A percentile compares a stretch with the other conserved stretches of the same genome.
Conservation (phyloP, 2,797 vertebrate species). For the Manis javanica region DNA sequence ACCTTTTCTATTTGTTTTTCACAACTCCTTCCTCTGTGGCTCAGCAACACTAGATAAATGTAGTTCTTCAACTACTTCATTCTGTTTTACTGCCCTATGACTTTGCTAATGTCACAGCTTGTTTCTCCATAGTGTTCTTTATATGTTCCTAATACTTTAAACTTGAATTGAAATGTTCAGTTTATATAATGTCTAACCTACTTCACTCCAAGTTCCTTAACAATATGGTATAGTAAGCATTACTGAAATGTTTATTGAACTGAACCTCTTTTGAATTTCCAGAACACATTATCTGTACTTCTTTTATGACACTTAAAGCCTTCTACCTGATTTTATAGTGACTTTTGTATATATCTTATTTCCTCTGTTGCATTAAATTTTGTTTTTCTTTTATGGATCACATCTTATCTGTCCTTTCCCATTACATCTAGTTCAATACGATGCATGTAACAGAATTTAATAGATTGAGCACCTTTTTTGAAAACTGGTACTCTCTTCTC, state of each 20-base stretch:
- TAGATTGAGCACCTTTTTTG: not conserved
- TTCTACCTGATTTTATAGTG: slow-evolving; percentile 5
- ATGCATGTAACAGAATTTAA: not conserved
- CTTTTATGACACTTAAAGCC: not conserved
- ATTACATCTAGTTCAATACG: not conserved
- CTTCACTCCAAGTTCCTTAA: not conserved
- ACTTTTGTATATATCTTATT: not conserved
- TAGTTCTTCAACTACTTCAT: not conserved
- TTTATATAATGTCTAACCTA: not conserved
- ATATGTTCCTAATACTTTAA: not conserved
- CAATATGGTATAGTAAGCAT: not conserved
- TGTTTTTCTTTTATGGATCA: not conserved
- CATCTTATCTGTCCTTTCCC: not conserved
- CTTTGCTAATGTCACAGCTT: not conserved
- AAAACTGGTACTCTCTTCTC: not conserved
- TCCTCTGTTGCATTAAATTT: not conserved
- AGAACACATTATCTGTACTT: not conserved
- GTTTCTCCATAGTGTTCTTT: not conserved
- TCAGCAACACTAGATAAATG: not conserved
- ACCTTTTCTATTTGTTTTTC: not conserved
- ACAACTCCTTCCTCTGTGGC: not conserved
- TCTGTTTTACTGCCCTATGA: not conserved
- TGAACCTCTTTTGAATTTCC: not conserved
- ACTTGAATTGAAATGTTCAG: not conserved
- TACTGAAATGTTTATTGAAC: slow-evolving; percentile 14